Evolutionary conservation across 2,888 invertebrate genomes (phyloP).

Genomic region (Philaethria dido): DNA sequence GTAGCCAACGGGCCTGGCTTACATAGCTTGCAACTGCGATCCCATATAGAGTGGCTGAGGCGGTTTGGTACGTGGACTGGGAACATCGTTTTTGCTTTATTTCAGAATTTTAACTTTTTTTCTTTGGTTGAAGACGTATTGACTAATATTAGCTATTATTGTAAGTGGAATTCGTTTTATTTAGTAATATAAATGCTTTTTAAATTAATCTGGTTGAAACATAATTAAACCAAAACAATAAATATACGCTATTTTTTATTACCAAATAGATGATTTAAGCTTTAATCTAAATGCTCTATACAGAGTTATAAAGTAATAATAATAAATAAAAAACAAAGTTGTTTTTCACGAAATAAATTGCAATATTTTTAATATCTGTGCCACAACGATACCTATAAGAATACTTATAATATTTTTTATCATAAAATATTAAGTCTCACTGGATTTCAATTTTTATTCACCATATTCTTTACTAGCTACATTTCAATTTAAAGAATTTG

Average conservation of each 20-base stretch:
- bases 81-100: conserved; percentile 9
- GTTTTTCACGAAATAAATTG: too few species aligned
- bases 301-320: too few species aligned
- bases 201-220: too few species aligned
- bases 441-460: conserved; percentile 6
- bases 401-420: too few species aligned
- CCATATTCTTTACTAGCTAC: conserved; percentile 10
- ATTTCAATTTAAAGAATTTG: conserved; percentile 25
- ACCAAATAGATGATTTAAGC: too few species aligned
- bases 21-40: conserved; percentile 54
- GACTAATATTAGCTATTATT: neutral
- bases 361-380: too few species aligned
- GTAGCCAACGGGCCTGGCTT: conserved; percentile 57
- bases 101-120: conserved; percentile 2
- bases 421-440: too few species aligned
- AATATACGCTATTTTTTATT: too few species aligned
- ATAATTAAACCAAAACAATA: too few species aligned
- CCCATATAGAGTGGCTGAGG: conserved; percentile 51
- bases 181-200: neutral
- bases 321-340: too few species aligned
- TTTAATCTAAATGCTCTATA: too few species aligned
- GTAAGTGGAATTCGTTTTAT: neutral
- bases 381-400: too few species aligned
- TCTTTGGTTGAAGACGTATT: conserved; percentile 8
- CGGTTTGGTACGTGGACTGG: conserved; percentile 59